Conservation (phyloP, 2,797 vertebrate species). For the Sebastes vulpes region DNA sequence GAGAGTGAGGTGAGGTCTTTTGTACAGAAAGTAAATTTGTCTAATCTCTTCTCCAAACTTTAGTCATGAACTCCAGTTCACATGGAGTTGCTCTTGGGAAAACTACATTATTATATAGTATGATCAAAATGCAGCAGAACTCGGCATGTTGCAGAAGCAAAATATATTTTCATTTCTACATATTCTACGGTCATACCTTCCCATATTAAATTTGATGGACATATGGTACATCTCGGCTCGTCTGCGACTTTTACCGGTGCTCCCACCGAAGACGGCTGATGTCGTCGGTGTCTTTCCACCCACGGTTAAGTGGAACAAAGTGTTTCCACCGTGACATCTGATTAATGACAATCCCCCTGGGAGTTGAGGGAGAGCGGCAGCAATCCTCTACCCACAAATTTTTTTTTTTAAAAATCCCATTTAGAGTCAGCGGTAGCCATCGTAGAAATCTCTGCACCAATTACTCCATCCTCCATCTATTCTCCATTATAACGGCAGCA, state of each 20-base stretch:
- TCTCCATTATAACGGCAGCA: constrained; percentile 9
- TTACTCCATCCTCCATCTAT: constrained; percentile 28
- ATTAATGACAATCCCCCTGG: constrained; percentile 62
- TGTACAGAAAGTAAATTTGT: background rate
- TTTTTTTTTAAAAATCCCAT: constrained; percentile 2
- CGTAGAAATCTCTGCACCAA: constrained; percentile 34
- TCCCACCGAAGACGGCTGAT: constrained; percentile 38
- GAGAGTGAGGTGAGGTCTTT: background rate
- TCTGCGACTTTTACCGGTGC: constrained; percentile 24
- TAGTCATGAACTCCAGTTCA: constrained; percentile 1
- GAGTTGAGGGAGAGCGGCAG: constrained; percentile 21
- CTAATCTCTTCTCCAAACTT: background rate
- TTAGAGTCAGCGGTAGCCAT: constrained; percentile 37
- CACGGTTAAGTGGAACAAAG: constrained; percentile 59
- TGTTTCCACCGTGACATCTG: constrained; percentile 64
- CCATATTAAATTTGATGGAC: background rate
- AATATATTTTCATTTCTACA: background rate
- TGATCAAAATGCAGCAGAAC: background rate
- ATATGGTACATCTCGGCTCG: background rate
- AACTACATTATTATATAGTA: background rate
- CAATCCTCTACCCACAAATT: constrained; percentile 30
- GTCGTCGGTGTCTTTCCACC: constrained; percentile 34
- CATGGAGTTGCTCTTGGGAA: background rate
- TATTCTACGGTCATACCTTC: background rate
- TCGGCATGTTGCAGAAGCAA: background rate